Evolutionary conservation across 2,797 vertebrate genomes (phyloP), one percentile per base, ranked within the genome.

Genomic region (Tarsius wallacei): DNA sequence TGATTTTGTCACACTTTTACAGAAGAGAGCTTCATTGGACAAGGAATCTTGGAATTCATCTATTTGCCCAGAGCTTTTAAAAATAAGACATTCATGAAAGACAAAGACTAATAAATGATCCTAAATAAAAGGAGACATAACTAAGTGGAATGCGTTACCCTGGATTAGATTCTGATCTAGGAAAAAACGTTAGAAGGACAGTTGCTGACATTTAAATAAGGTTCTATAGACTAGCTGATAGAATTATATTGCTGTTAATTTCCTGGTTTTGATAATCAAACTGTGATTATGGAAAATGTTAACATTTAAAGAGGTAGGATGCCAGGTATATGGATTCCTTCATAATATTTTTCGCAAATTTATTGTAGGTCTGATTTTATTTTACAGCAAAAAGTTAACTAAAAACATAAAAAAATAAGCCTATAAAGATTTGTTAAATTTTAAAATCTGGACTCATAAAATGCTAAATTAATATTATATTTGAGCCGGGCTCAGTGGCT

Each of bases 241-340:
- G 19, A 61, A 55, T 66, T 33, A n/a, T 47, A n/a, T 5, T 15
- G 51, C 57, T 92, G 19, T 33, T 83, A 61, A 92, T 59, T 59
- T 86, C 14, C 26, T 93, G 3, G 9, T 36, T 90, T 85, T 51
- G 8, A 59, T 9, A 71, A 42, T 42, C 42, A 42, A 42, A 86
- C 17, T 28, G 22, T 84, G 53, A 57, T 61, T 66, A 49, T 42
- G 21, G 26, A 47, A 64, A 33, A 33, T 31, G 8, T 36, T 66
- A 51, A 22, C 9, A 16, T 61, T 74, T 76, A 11, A 86, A 13
- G 22, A 82, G 64, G 15, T 11, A 12, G 55, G 9, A 28, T 21
- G 9, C 0, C 3, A 21, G 7, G 0, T 53, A n/a, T 71, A n/a
- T 26, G 3, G 42, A 66, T 0, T 63, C 1, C 7, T 68, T 33